A percentile compares a stretch with the other conserved stretches of the same genome.
These are phyloP conservation scores for Helicolenus hilgendorfi DNA, from an alignment of 2,797 vertebrate species.

Conservation along the genomic window DNA sequence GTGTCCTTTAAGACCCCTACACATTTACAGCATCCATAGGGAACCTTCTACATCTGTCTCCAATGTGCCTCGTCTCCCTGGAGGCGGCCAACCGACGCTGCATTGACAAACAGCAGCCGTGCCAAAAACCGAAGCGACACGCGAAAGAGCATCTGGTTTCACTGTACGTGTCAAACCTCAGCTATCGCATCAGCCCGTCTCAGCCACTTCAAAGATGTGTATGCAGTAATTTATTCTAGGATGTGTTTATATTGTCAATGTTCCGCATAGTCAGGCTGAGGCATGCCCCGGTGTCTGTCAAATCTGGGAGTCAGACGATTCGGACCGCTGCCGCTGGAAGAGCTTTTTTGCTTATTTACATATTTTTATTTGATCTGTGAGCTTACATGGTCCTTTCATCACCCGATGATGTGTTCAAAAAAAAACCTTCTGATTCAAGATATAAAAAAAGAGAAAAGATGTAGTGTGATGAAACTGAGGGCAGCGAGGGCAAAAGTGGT, in stretches of 20 bases:
- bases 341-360: constrained; percentile 14
- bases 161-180: constrained; percentile 66
- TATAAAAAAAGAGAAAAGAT: constrained; percentile 5
- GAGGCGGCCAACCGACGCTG: constrained; percentile 30
- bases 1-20: not conserved
- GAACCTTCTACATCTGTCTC: constrained; percentile 73
- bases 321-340: constrained; percentile 7
- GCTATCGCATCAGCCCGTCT: constrained; percentile 12
- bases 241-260: constrained; percentile 53
- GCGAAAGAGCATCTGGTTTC: constrained; percentile 73
- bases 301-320: not conserved
- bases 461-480: not conserved
- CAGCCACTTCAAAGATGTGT: constrained; percentile 35
- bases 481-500: not conserved
- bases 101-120: constrained; percentile 63
- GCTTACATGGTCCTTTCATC: constrained; percentile 17
- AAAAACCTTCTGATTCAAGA: constrained; percentile 6
- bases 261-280: constrained; percentile 29
- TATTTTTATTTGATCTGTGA: constrained; percentile 27
- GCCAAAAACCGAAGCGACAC: constrained; percentile 62
- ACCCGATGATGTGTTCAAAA: constrained; percentile 1
- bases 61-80: constrained; percentile 63
- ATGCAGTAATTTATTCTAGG: constrained; percentile 29
- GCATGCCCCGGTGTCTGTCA: constrained; percentile 37
- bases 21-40: constrained; percentile 18